A percentile compares a stretch with the other conserved stretches of the same genome.
Conservation (phyloP, 2,113 vertebrate genomes). For the Semnopithecus entellus region DNA sequence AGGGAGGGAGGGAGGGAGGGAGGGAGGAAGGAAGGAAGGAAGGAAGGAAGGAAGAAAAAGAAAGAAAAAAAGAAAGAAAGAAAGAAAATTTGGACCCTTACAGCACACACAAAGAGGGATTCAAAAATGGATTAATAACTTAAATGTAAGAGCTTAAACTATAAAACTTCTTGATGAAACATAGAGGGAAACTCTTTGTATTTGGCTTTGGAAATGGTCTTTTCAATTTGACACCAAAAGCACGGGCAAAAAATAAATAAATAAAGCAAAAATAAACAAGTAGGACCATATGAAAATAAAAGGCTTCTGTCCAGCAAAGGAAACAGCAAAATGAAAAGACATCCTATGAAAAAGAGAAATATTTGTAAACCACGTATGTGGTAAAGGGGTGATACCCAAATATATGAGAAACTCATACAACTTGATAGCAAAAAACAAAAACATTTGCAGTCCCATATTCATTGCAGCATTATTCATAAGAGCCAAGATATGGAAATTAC, state of each 20-base stretch:
- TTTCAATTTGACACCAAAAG: not conserved
- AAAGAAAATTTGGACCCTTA: too few relatives aligned
- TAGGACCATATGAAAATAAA: not conserved
- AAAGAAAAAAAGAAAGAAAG: too few relatives aligned
- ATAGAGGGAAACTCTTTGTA: not conserved
- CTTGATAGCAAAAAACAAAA: not conserved
- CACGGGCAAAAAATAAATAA: not conserved
- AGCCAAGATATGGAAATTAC: not conserved
- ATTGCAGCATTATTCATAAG: too few relatives aligned
- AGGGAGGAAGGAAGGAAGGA: not conserved
- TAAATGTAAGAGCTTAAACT: not conserved
- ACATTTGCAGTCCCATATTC: not conserved
- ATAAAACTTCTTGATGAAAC: not conserved
- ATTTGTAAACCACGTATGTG: not conserved
- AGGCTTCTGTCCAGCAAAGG: not conserved
- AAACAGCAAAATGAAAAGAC: not conserved
- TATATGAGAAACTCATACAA: not conserved
- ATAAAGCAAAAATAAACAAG: not conserved
- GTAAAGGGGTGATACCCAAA: not conserved
- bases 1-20: fast-evolving
- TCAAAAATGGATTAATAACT: not conserved
- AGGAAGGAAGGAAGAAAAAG: too few relatives aligned
- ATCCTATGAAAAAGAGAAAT: not conserved
- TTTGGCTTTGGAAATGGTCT: not conserved
- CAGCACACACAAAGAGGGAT: not conserved